Evolutionary conservation across 2,888 invertebrate species (phyloP).

Genomic region (Germaria angustata): DNA sequence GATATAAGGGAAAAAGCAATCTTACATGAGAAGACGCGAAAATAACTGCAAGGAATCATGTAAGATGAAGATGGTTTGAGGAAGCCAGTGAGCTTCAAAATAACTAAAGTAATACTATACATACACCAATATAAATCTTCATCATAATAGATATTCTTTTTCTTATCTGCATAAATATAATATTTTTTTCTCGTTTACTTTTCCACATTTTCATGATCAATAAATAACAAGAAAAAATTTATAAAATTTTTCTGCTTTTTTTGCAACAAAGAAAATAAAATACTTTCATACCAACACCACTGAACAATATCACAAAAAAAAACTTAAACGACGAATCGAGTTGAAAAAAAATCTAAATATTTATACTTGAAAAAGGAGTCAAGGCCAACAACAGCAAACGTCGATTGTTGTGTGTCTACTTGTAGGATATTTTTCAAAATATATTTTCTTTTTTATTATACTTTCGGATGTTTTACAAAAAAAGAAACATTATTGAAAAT

Average conservation of each 20-base stretch:
- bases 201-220: conserved; percentile 29
- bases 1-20: too few relatives aligned
- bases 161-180: too few relatives aligned
- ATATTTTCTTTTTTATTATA: not conserved
- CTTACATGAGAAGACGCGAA: too few relatives aligned
- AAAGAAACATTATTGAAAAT: not conserved
- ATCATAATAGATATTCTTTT: too few relatives aligned
- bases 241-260: not conserved
- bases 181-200: too few relatives aligned
- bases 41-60: too few relatives aligned
- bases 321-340: not conserved
- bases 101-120: too few relatives aligned
- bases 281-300: conserved; percentile 6
- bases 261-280: conserved; percentile 2
- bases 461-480: not conserved
- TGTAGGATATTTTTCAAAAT: not conserved
- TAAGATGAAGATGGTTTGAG: too few relatives aligned
- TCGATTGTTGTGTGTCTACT: conserved; percentile 13
- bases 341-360: not conserved
- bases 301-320: not conserved
- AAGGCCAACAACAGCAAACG: conserved; percentile 24
- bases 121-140: too few relatives aligned
- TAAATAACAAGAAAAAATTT: not conserved
- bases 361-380: conserved; percentile 29
- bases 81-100: too few relatives aligned